These are phyloP conservation scores for Megatriorchis doriae DNA, from an alignment of 2,113 vertebrate species.

Conservation along the genomic window DNA sequence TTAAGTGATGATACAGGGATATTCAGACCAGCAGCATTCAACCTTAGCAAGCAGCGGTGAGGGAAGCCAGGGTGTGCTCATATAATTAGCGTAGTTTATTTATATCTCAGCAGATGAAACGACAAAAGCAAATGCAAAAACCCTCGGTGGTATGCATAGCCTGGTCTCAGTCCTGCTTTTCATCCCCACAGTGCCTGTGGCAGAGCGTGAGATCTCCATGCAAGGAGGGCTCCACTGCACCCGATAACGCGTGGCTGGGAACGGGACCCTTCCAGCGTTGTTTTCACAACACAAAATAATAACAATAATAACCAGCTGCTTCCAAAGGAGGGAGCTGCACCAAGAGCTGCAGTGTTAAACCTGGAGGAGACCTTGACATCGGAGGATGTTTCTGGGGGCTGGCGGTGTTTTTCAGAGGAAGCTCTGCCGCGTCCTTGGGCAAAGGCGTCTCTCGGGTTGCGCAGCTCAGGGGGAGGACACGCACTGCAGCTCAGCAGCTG, in stretches of 20 bases:
- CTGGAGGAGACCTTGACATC: neutral
- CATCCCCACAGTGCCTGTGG: neutral
- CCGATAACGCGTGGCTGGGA: neutral
- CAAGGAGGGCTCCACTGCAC: neutral
- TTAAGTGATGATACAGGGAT: neutral
- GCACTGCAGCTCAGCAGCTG: neutral
- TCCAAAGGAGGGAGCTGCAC: neutral
- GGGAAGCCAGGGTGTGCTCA: neutral
- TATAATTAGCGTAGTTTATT: accelerated
- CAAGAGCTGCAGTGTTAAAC: accelerated
- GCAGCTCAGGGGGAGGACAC: accelerated
- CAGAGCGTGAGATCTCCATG: accelerated
- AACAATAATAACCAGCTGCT: neutral
- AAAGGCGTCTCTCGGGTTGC: neutral
- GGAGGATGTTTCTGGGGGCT: neutral
- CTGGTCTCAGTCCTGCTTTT: neutral
- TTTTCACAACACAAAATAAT: neutral
- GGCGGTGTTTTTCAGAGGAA: accelerated
- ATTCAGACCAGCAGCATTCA: neutral
- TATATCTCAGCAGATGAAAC: neutral
- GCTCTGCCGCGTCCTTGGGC: neutral
- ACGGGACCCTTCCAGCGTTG: accelerated
- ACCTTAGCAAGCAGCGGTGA: accelerated
- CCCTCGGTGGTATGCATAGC: accelerated
- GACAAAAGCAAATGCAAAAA: neutral